Evolutionary conservation across 2,888 invertebrate species (phyloP), one percentile per base, ranked within the genome.

Genomic region (Andricus curvator): DNA sequence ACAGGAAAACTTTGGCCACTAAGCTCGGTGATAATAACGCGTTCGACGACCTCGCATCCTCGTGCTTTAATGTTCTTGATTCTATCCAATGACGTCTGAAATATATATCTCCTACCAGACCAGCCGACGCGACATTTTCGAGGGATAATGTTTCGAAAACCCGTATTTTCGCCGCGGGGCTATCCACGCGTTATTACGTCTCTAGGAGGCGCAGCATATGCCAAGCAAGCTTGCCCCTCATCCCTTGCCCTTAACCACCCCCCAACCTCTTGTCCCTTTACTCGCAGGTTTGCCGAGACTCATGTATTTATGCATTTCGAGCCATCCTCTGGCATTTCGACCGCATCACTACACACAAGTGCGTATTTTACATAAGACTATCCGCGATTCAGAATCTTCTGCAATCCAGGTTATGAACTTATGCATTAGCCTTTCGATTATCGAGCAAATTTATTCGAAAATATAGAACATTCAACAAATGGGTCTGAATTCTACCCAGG

Each of bases 231-330:
- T 86, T 84, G 87, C 85, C 85, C 85, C 85, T 84, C 85, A 84
- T 86, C 86, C 85, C 87, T 85, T 56, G 51, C 33, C 56, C 56
- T 56, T 74, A 51, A 29, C 44, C 20, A 22, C 17, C 25, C 25
- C 48, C 51, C 9, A 29, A 20, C 33, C 33, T n/a, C 74, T 74
- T 37, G 74, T 74, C 74, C 84, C 84, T 86, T 88, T 83, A 74
- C 80, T 86, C 85, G 77, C 81, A 86, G 87, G 85, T 86, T 86
- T 86, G 83, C 85, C 85, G 82, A 85, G 87, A 87, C 88, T 92
- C 91, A 92, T 92, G 91, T 91, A 92, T 92, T 92, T 92, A 92
- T 92, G 90, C 90, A 92, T 92, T 92, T 90, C 84, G 79, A 79
- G 81, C 80, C 83, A 83, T 79, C 80, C 85, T 80, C 77, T 15